phyloP scores from a whole-genome alignment of 2,113 vertebrate species.

The Chelonoidis abingdonii region DNA sequence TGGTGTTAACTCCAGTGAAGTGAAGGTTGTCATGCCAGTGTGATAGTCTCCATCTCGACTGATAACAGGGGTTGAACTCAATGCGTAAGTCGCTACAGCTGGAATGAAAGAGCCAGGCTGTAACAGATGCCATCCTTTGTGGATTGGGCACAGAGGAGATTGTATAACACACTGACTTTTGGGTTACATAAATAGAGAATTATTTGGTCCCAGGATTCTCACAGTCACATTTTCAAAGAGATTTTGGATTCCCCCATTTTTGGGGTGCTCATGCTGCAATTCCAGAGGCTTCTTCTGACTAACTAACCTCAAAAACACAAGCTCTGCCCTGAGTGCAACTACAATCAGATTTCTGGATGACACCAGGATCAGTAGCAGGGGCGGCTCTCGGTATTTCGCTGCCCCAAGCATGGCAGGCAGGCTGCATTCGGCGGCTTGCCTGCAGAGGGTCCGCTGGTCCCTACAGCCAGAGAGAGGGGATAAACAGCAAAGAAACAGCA shows the following conservation, averaged over 20 bases:
- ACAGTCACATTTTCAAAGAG: neutral
- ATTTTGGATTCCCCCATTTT: neutral
- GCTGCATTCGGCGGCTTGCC: too few species aligned
- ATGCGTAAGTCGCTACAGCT: too few species aligned
- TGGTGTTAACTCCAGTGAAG: neutral
- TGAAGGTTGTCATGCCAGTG: neutral
- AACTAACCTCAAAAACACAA: neutral
- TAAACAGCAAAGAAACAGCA: neutral
- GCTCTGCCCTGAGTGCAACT: neutral
- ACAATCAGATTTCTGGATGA: neutral
- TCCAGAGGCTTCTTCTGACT: neutral
- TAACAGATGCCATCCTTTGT: neutral
- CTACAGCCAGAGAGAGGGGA: neutral
- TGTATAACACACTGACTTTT: neutral
- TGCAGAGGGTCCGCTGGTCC: too few species aligned
- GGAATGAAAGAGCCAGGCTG: too few species aligned
- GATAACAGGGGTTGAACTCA: neutral
- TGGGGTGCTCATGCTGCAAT: neutral
- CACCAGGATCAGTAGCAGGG: neutral
- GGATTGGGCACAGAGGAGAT: neutral
- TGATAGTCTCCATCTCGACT: neutral
- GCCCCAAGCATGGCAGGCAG: too few species aligned
- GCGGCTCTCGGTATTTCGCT: too few species aligned
- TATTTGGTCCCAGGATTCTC: neutral
- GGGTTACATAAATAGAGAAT: neutral